These are phyloP conservation scores for Mystacides longicornis DNA, from an alignment of 2,888 invertebrate species.

Conservation along the genomic window DNA sequence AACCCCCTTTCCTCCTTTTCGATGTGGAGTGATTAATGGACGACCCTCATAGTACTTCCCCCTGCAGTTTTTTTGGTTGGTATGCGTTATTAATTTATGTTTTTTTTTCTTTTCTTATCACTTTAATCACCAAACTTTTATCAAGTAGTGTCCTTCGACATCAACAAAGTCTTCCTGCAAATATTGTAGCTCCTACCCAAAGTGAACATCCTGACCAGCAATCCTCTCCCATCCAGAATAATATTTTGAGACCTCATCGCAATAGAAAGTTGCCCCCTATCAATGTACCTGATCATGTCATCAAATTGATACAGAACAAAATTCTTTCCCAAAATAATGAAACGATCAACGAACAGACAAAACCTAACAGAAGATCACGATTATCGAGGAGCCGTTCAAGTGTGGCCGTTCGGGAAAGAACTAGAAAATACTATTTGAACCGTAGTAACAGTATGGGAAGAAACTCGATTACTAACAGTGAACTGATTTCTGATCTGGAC, in stretches of 20 bases:
- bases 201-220: too few species aligned
- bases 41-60: too few species aligned
- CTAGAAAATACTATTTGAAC: constrained; percentile 33
- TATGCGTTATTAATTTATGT: not conserved
- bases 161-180: constrained; percentile 20
- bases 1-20: too few species aligned
- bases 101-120: not conserved
- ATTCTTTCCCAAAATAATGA: constrained; percentile 10
- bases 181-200: too few species aligned
- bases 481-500: constrained; percentile 20
- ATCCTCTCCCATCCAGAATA: too few species aligned
- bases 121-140: not conserved
- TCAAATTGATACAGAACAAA: constrained; percentile 31
- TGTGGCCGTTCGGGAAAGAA: constrained; percentile 32
- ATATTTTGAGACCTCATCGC: too few species aligned
- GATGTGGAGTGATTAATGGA: too few species aligned
- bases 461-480: not conserved
- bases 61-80: too few species aligned
- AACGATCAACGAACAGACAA: constrained; percentile 1
- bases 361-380: constrained; percentile 16
- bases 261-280: constrained; percentile 34
- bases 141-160: constrained; percentile 7
- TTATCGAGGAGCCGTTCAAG: constrained; percentile 39
- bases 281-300: constrained; percentile 32
- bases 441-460: constrained; percentile 32